Percentiles rank a stretch among this genome's conserved stretches.
phyloP scores from a whole-genome alignment of 2,797 vertebrate species.

The Iguana delicatissima region DNA sequence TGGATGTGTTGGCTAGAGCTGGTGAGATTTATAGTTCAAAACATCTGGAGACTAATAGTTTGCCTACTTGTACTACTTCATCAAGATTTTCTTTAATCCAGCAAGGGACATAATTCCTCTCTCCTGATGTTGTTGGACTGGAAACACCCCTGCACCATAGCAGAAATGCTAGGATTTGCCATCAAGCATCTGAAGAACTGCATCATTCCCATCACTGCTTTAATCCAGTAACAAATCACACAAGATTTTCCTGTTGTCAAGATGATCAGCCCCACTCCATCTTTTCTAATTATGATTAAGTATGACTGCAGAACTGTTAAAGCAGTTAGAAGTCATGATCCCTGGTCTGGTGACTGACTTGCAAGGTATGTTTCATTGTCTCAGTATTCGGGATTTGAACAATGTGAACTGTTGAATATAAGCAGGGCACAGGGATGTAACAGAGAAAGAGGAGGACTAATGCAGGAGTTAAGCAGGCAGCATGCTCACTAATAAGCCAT shows the following conservation, averaged over 20 bases:
- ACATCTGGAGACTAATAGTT: too few relatives aligned
- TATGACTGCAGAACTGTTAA: background rate
- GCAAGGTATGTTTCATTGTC: background rate
- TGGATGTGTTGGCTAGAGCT: too few relatives aligned
- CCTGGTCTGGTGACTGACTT: background rate
- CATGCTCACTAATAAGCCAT: background rate
- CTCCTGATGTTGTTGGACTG: too few relatives aligned
- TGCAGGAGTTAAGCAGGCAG: background rate
- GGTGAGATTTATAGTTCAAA: too few relatives aligned
- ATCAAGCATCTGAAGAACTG: too few relatives aligned
- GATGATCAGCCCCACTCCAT: background rate
- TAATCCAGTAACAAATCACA: too few relatives aligned
- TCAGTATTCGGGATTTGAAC: background rate
- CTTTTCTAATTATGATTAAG: too few relatives aligned
- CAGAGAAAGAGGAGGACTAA: background rate
- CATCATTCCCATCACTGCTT: too few relatives aligned
- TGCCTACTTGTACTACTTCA: background rate
- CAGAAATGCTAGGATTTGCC: too few relatives aligned
- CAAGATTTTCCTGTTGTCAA: background rate
- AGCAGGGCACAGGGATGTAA: background rate
- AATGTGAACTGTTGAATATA: background rate
- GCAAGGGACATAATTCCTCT: too few relatives aligned
- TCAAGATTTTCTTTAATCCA: background rate
- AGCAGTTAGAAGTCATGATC: background rate
- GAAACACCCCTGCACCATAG: too few relatives aligned